phyloP scores from a whole-genome alignment of 2,797 vertebrate genomes.

The Squalus acanthias region DNA sequence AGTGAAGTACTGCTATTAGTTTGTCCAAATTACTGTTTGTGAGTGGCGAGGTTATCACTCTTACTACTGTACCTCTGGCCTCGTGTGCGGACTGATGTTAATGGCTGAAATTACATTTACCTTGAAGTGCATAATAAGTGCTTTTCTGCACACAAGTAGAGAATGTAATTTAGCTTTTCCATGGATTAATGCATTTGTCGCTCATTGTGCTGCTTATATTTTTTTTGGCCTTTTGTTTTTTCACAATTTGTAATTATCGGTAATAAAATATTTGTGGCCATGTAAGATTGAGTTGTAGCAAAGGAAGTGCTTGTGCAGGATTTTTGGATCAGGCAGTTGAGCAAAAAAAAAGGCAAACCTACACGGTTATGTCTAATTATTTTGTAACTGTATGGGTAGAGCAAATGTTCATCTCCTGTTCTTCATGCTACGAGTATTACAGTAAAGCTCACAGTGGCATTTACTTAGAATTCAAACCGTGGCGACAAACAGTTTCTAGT shows the following conservation, averaged over 20 bases:
- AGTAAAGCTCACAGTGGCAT: constrained; percentile 28
- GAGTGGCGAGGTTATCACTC: neutral
- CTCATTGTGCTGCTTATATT: neutral
- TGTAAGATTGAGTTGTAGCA: neutral
- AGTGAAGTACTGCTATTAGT: constrained; percentile 8
- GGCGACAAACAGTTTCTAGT: constrained; percentile 27
- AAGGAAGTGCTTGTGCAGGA: neutral
- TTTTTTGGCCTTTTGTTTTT: neutral
- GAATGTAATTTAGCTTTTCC: constrained; percentile 9
- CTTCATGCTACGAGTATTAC: neutral
- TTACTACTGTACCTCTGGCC: neutral
- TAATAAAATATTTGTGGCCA: constrained; percentile 9
- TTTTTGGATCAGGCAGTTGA: neutral
- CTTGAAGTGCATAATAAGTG: neutral
- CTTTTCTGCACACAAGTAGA: neutral
- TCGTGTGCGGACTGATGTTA: neutral
- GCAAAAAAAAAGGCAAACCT: neutral
- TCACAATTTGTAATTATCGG: neutral
- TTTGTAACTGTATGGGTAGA: neutral
- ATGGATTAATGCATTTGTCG: neutral
- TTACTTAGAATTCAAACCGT: constrained; percentile 35
- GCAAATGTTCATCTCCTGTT: constrained; percentile 9
- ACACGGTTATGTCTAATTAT: constrained; percentile 18
- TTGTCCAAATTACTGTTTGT: neutral
- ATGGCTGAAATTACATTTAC: constrained; percentile 9